Percentiles rank a stretch among this genome's conserved stretches.
phyloP scores from a whole-genome alignment of 2,888 invertebrate species.

The Rotaria sp. region DNA sequence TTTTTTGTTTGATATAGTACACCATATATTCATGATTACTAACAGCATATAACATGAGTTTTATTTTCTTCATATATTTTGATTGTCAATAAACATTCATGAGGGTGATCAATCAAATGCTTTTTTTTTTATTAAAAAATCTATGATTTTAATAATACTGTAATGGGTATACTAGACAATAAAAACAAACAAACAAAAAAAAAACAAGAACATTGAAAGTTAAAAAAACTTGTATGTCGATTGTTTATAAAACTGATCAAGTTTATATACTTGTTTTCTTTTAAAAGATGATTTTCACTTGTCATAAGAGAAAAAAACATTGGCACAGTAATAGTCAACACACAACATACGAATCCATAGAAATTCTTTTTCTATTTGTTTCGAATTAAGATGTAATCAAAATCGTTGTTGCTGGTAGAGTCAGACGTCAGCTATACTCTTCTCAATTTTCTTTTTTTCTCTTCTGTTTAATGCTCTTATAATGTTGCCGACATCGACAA shows the following conservation, averaged over 20 bases:
- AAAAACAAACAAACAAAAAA: no score
- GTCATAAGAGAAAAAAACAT: background rate
- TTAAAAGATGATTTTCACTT: background rate
- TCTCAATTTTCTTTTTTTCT: background rate
- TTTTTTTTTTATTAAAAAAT: background rate
- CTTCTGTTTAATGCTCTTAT: background rate
- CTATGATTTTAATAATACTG: background rate
- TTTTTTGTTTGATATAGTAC: background rate
- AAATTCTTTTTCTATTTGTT: background rate
- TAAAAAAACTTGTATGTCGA: background rate
- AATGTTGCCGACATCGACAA: background rate
- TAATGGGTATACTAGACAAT: no score
- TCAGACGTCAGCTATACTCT: background rate
- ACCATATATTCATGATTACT: background rate
- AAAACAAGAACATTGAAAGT: background rate
- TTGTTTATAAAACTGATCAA: background rate
- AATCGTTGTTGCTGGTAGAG: background rate
- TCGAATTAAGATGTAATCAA: constrained; percentile 6
- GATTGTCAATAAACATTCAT: no score
- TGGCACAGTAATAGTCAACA: no score
- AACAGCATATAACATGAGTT: background rate
- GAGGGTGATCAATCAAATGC: background rate
- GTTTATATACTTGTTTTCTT: background rate
- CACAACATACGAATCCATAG: background rate
- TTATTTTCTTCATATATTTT: background rate